Evolutionary conservation across 2,888 invertebrate genomes (phyloP), one percentile per base, ranked within the genome.

Genomic region (Troides oblongomaculatus): DNA sequence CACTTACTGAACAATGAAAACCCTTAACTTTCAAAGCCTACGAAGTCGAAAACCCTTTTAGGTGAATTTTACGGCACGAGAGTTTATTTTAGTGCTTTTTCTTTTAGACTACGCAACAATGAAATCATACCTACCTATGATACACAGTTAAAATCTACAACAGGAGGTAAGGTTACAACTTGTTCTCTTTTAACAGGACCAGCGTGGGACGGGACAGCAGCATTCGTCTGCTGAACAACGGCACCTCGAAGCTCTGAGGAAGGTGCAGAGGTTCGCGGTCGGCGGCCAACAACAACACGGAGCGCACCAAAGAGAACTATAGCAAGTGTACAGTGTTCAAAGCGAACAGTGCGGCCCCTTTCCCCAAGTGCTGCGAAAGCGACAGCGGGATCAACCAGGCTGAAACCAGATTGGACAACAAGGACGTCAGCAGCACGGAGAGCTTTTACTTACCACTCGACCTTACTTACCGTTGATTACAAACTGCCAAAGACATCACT

Each of bases 241-340:
- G 92, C 2, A 83, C 90, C 0, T 91, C 91, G 62, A 92, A 92
- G 71, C 90, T 91, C 85, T 92, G 92, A 92, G 89, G 81, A 75
- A 81, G 86, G 86, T 74, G 74, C 66, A 76, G 73, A 76, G 86
- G 86, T 82, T 82, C 79, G 76, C 77, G 74, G 71, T 74, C 79
- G 78, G 76, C 76, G 69, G 85, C 86, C 77, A 85, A 87, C 79
- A 88, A 88, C 79, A 87, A 89, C 76, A 80, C 79, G 64, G 85
- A 83, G 69, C 79, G 85, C 68, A 84, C 84, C 73, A 83, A 89
- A 72, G 83, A 84, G 76, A 88, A 90, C 80, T 89, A 87, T 76
- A 89, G 86, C 81, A 88, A 87, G 70, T 79, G 84, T 5, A 76
- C 82, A 61, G 74, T 81, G 14, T 82, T 82, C 75, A 86, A 83